Conservation (phyloP, 2,797 vertebrate species). For the Pristis pectinata region DNA sequence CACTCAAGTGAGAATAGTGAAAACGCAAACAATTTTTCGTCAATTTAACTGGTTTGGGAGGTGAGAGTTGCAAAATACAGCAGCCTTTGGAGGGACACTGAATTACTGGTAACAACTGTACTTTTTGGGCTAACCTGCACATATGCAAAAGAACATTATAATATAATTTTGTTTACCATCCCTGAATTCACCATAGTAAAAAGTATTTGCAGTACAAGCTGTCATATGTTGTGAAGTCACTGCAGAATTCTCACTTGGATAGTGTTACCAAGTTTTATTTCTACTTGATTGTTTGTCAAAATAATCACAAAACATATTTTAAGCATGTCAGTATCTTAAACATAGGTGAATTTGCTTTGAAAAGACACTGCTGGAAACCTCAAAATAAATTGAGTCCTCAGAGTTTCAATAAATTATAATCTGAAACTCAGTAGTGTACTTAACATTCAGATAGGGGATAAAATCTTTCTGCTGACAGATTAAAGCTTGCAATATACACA, state of each 20-base stretch:
- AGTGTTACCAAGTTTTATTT: background rate
- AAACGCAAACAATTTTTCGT: too few relatives aligned
- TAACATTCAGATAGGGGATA: background rate
- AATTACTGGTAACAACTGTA: too few relatives aligned
- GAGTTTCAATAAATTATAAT: background rate
- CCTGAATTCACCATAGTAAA: background rate
- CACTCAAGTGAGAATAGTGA: too few relatives aligned
- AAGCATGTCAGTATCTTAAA: background rate
- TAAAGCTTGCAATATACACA: background rate
- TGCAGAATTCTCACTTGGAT: background rate
- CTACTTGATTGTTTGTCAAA: background rate
- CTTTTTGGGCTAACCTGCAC: too few relatives aligned
- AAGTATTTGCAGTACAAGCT: background rate
- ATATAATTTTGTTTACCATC: background rate
- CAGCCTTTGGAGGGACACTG: too few relatives aligned
- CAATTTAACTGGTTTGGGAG: too few relatives aligned
- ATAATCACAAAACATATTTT: too few relatives aligned
- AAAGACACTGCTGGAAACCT: background rate
- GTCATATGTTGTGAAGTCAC: background rate
- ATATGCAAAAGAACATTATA: too few relatives aligned
- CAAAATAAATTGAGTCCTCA: background rate
- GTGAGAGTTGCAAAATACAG: too few relatives aligned
- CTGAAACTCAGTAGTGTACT: background rate
- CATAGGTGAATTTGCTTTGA: background rate
- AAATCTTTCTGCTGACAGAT: background rate